Percentiles rank a stretch among this genome's conserved stretches.
phyloP scores from a whole-genome alignment of 2,888 invertebrate genomes.

The Malachius bipustulatus region DNA sequence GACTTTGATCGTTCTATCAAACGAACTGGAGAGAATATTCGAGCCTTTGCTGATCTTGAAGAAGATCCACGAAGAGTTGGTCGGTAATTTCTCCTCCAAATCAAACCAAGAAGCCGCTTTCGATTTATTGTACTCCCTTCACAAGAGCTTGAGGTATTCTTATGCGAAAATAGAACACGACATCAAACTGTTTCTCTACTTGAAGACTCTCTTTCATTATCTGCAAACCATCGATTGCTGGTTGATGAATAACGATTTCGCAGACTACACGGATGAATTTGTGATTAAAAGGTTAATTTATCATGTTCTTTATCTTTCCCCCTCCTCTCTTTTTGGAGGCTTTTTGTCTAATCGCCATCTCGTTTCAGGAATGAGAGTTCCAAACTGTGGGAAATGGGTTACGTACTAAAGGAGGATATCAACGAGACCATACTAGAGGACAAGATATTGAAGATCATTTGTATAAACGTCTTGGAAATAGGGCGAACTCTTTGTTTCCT shows the following conservation, averaged over 20 bases:
- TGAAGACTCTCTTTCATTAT: constrained; percentile 32
- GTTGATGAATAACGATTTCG: constrained; percentile 28
- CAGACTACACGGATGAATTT: constrained; percentile 30
- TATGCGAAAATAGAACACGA: constrained; percentile 29
- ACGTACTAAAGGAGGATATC: constrained; percentile 19
- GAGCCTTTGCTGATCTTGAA: constrained; percentile 25
- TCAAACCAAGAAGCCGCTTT: constrained; percentile 23
- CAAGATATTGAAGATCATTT: constrained; percentile 28
- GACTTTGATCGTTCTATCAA: constrained; percentile 28
- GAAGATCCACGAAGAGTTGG: constrained; percentile 25
- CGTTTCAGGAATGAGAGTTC: no score
- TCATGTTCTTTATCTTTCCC: no score
- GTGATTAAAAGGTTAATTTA: constrained; percentile 28
- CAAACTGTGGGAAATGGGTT: constrained; percentile 17
- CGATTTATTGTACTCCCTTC: constrained; percentile 26
- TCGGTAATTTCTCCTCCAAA: constrained; percentile 21
- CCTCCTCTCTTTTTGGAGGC: no score
- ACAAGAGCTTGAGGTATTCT: constrained; percentile 25
- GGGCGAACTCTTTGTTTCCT: constrained; percentile 32
- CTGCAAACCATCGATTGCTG: constrained; percentile 29
- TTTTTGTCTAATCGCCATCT: no score
- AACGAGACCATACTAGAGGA: constrained; percentile 22
- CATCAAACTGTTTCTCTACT: constrained; percentile 29
- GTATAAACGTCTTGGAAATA: constrained; percentile 29
- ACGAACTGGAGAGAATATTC: constrained; percentile 24